These are phyloP conservation scores for Eriosoma lanigerum DNA, from an alignment of 1,140 invertebrate genomes.

Conservation along the genomic window DNA sequence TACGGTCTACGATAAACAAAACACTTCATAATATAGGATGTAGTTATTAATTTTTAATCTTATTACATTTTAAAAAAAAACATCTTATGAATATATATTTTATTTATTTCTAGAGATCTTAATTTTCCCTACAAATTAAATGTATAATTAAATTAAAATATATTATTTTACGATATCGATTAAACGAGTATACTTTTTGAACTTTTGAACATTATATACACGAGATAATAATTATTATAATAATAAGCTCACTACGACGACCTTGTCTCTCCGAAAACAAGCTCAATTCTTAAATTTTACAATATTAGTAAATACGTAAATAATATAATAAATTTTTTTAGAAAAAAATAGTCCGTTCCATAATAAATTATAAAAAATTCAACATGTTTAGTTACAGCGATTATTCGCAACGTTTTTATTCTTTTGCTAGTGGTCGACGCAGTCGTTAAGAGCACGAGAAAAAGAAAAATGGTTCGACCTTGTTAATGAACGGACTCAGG, in stretches of 20 bases:
- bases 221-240: neutral
- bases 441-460: too few species aligned
- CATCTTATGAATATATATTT: neutral
- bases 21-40: constrained; percentile 16
- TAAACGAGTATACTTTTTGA: constrained; percentile 11
- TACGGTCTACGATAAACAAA: neutral
- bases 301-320: too few species aligned
- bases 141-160: neutral
- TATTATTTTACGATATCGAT: neutral
- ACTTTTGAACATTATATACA: neutral
- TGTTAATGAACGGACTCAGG: too few species aligned
- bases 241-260: neutral
- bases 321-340: too few species aligned
- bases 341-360: too few species aligned
- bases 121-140: constrained; percentile 23
- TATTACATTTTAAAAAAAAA: too few species aligned
- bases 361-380: too few species aligned
- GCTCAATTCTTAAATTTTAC: too few species aligned
- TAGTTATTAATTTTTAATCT: neutral
- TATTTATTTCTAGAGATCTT: constrained; percentile 28
- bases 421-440: too few species aligned
- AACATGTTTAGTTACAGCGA: too few species aligned
- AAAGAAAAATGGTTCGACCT: too few species aligned
- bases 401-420: too few species aligned
- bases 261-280: neutral